Evolutionary conservation across 1,140 invertebrate genomes (phyloP).

Genomic region (Drosophila bipectinata): DNA sequence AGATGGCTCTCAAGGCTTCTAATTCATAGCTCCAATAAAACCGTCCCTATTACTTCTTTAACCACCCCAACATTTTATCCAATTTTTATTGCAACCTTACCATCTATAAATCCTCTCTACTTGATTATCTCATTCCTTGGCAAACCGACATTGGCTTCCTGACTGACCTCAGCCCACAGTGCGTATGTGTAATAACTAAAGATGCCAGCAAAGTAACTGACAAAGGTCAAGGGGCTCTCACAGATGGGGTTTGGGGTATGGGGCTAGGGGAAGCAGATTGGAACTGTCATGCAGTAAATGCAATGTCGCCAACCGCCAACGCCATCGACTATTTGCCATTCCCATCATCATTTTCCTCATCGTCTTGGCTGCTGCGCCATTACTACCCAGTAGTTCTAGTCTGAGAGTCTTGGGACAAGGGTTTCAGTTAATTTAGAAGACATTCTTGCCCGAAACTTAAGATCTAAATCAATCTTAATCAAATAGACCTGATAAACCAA

Average conservation of each 20-base stretch:
- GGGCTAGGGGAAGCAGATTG: slow-evolving; percentile 23
- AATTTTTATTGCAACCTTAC: no score
- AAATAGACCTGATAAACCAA: no score
- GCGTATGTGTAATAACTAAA: slow-evolving; percentile 74
- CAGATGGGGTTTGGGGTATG: neutral
- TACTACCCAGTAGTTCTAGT: slow-evolving; percentile 19
- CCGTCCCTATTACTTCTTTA: no score
- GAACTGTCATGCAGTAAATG: slow-evolving; percentile 58
- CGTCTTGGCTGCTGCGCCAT: slow-evolving; percentile 13
- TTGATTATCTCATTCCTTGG: slow-evolving; percentile 68
- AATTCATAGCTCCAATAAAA: no score
- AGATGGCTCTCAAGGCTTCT: no score
- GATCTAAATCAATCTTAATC: no score
- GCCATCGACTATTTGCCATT: slow-evolving; percentile 51
- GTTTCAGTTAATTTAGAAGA: neutral
- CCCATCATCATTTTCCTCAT: slow-evolving; percentile 33
- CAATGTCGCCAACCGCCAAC: slow-evolving; percentile 57
- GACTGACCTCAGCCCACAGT: slow-evolving; percentile 48
- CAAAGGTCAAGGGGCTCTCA: slow-evolving; percentile 27
- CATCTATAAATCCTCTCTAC: slow-evolving; percentile 29
- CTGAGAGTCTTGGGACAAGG: neutral
- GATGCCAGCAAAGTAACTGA: slow-evolving; percentile 29
- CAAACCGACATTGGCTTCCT: slow-evolving; percentile 49
- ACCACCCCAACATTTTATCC: no score
- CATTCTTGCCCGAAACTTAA: neutral